These are phyloP conservation scores for Paratrypauchen microcephalus DNA, from an alignment of 2,797 vertebrate species.

Conservation along the genomic window DNA sequence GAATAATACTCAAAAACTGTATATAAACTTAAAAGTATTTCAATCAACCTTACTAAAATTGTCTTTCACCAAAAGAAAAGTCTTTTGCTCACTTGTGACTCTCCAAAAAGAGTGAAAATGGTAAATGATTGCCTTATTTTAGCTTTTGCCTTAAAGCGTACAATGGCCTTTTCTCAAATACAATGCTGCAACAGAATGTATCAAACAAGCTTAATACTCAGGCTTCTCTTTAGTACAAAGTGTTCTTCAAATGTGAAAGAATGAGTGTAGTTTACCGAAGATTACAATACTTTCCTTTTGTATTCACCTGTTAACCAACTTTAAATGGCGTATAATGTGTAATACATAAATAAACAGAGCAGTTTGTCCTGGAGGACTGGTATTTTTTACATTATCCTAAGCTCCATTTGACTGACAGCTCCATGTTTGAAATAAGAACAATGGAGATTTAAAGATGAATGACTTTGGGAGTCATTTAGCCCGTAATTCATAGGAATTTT, in stretches of 20 bases:
- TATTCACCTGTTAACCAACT: conserved; percentile 48
- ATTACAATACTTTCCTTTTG: conserved; percentile 19
- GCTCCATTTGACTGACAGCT: conserved; percentile 44
- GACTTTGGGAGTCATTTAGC: conserved; percentile 19
- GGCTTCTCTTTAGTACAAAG: conserved; percentile 36
- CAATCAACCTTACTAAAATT: no score
- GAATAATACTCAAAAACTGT: no score
- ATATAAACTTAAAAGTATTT: no score
- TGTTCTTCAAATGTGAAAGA: conserved; percentile 12
- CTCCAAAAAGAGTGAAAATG: background rate
- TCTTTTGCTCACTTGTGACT: background rate
- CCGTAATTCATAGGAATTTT: background rate
- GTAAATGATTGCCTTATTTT: conserved; percentile 21
- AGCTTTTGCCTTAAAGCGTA: conserved; percentile 39
- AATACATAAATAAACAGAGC: conserved; percentile 35
- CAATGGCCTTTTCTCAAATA: conserved; percentile 42
- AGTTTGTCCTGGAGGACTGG: conserved; percentile 24
- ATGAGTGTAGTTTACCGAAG: conserved; percentile 33
- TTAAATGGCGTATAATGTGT: conserved; percentile 49
- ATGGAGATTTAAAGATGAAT: conserved; percentile 18
- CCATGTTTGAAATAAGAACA: conserved; percentile 21
- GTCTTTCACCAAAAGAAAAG: background rate
- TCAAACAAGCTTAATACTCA: conserved; percentile 36
- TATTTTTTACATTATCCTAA: conserved; percentile 53
- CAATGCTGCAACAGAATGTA: conserved; percentile 21